Percentiles rank a stretch among this genome's conserved stretches.
These are phyloP conservation scores for Melanostoma mellinum DNA, from an alignment of 2,888 invertebrate species.

Conservation along the genomic window DNA sequence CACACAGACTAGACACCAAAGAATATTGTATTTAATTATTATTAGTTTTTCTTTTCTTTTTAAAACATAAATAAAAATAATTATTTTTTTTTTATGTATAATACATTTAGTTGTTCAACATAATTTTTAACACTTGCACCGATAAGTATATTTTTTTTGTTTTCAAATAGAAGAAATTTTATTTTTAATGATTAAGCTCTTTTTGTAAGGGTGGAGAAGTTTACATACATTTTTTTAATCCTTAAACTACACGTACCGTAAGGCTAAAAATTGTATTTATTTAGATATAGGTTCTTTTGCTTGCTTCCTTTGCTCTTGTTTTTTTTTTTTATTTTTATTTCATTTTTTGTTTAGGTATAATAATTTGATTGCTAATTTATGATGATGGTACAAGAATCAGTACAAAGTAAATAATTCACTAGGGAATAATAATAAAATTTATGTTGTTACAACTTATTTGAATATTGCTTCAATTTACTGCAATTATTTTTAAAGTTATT, in stretches of 20 bases:
- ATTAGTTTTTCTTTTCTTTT: slow-evolving; percentile 19
- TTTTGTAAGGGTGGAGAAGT: slow-evolving; percentile 67
- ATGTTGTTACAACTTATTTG: slow-evolving; percentile 54
- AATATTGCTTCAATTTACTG: slow-evolving; percentile 67
- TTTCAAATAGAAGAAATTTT: slow-evolving; percentile 57
- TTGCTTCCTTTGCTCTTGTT: slow-evolving; percentile 21
- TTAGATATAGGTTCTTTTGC: slow-evolving; percentile 36
- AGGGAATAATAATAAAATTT: slow-evolving; percentile 40
- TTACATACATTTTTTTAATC: slow-evolving; percentile 66
- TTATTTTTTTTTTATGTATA: slow-evolving; percentile 48
- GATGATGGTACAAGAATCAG: slow-evolving; percentile 33
- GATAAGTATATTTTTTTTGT: slow-evolving; percentile 48
- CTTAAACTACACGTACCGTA: slow-evolving; percentile 67
- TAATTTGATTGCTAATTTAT: slow-evolving; percentile 64
- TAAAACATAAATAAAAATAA: slow-evolving; percentile 68
- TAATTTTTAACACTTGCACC: slow-evolving; percentile 67
- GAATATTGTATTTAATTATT: slow-evolving; percentile 47
- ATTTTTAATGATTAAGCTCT: slow-evolving; percentile 70
- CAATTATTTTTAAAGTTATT: slow-evolving; percentile 35
- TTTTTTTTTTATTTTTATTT: slow-evolving; percentile 6
- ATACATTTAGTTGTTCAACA: slow-evolving; percentile 60
- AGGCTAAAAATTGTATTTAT: slow-evolving; percentile 59
- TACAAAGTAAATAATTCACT: slow-evolving; percentile 48
- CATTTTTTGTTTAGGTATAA: too few species aligned
- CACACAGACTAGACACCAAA: slow-evolving; percentile 80